Evolutionary conservation across 1,140 invertebrate genomes (phyloP), one percentile per base, ranked within the genome.

Genomic region (Thaumetopoea pityocampa): DNA sequence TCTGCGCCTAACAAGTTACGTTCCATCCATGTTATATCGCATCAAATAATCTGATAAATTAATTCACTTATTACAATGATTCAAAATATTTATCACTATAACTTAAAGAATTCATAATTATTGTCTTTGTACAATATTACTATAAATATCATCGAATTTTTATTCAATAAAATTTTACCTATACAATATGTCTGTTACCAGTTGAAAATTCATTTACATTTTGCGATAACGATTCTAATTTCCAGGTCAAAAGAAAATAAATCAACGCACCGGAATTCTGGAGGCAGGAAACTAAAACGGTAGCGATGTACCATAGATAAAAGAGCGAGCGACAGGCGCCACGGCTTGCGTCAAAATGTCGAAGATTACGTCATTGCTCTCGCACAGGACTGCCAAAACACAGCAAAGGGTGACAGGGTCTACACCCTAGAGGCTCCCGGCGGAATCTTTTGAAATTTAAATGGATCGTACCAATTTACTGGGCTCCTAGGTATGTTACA

Each of bases 381-480:
- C 30, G 10, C 22, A 12, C 40, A 49, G 43, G 51, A 40, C 14
- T 54, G 47, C 27, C 51, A 44, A 51, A 65, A 62, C 51, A 49
- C 36, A 48, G 42, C 29, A 49, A 36, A 15, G 17, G 36, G 24
- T 32, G 10, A 16, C 32, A n/a, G 37, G n/a, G 15, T 18, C 15
- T 47, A 60, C 46, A 47, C 41, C 54, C 46, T 48, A 17, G 20
- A 15, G 35, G 22, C 10, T 47, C 51, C 46, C 42, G 16, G 34
- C 32, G 36, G 52, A 51, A 52, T 53, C 49, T 52, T 61, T 56
- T 60, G 63, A 64, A 64, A 67, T 67, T 67, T 61, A 63, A 52
- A 61, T 62, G 46, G 50, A 36, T 34, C 50, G 38, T 30, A 41
- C 37, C 30, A 43, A 48, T 47, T 35, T 14, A 38, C 32, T 41